phyloP scores from a whole-genome alignment of 1,140 invertebrate species.

The Aphaenogaster rudis region DNA sequence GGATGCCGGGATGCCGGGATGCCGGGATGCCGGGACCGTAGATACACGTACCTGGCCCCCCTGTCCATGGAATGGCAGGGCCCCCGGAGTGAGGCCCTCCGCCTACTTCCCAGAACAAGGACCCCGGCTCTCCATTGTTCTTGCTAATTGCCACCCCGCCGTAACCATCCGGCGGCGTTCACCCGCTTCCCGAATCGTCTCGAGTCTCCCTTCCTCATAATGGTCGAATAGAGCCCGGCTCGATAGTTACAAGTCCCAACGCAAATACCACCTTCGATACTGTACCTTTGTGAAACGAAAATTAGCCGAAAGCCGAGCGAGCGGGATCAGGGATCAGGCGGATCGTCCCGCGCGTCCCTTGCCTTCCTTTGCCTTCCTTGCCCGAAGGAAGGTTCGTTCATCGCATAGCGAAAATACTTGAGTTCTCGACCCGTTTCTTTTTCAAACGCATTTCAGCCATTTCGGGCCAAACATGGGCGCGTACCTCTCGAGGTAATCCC shows the following conservation, averaged over 20 bases:
- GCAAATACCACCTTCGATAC: constrained; percentile 74
- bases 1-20: background rate
- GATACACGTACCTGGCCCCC: constrained; percentile 72
- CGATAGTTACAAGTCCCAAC: constrained; percentile 77
- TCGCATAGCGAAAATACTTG: constrained; percentile 19
- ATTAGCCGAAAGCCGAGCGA: constrained; percentile 70
- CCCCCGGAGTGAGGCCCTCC: constrained; percentile 69
- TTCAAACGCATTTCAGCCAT: background rate
- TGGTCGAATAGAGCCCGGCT: constrained; percentile 64
- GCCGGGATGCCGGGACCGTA: background rate
- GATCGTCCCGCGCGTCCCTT: constrained; percentile 4
- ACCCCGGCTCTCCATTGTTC: constrained; percentile 80
- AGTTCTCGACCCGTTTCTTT: background rate
- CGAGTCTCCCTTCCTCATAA: constrained; percentile 62
- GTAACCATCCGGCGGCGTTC: constrained; percentile 62
- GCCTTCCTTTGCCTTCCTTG: background rate
- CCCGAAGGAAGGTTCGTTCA: background rate
- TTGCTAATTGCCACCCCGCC: constrained; percentile 83
- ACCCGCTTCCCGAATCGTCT: constrained; percentile 44
- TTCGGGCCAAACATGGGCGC: background rate
- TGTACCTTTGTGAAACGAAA: constrained; percentile 70
- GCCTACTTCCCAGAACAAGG: constrained; percentile 81
- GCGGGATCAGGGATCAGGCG: constrained; percentile 13
- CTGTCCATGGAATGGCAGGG: constrained; percentile 54
- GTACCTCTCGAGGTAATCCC: background rate